Conservation (phyloP, 2,113 vertebrate genomes). For the Calyptommatus sinebrachiatus region DNA sequence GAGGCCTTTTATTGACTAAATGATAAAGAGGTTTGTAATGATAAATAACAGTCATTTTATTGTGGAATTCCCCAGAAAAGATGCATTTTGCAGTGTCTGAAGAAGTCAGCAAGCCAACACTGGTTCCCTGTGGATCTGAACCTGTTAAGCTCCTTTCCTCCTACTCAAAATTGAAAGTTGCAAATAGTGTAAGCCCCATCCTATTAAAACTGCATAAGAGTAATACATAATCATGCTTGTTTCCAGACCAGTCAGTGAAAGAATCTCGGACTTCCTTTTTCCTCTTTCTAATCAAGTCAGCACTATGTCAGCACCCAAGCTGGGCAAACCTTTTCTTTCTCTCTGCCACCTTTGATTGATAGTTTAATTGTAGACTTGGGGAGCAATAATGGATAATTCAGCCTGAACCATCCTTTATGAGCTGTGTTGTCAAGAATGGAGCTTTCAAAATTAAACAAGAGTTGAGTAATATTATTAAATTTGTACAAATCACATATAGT, state of each 20-base stretch:
- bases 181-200: constrained; percentile 85
- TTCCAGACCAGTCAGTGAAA: constrained; percentile 71
- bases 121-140: constrained; percentile 79
- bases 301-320: constrained; percentile 49
- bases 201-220: constrained; percentile 82
- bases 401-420: constrained; percentile 77
- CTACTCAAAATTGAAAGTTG: constrained; percentile 79
- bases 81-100: constrained; percentile 94
- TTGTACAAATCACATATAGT: constrained; percentile 75
- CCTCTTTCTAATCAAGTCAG: constrained; percentile 65
- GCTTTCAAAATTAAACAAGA: constrained; percentile 81
- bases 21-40: constrained; percentile 99
- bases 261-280: constrained; percentile 63
- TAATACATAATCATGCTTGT: constrained; percentile 71
- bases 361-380: constrained; percentile 85
- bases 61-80: constrained; percentile 99
- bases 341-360: constrained; percentile 82
- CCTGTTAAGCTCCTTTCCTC: constrained; percentile 89
- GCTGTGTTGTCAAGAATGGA: constrained; percentile 66
- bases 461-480: constrained; percentile 76
- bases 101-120: constrained; percentile 84
- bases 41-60: constrained; percentile 99
- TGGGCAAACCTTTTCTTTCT: constrained; percentile 60
- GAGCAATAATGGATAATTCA: constrained; percentile 82
- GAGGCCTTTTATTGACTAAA: constrained; percentile 99